Conservation (phyloP, 1,140 invertebrate genomes). For the Drosophila nannoptera region DNA sequence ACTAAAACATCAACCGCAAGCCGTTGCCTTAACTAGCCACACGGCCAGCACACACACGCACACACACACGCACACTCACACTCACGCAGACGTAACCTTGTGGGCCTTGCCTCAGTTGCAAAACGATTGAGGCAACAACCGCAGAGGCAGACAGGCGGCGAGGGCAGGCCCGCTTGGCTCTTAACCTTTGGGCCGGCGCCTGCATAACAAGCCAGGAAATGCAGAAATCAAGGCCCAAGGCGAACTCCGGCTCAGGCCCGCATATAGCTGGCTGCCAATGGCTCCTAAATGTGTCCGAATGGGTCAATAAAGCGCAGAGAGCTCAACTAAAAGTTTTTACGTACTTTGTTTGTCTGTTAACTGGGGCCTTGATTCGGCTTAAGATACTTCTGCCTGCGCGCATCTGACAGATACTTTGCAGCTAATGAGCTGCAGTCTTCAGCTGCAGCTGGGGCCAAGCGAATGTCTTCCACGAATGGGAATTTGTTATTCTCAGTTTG, state of each 20-base stretch:
- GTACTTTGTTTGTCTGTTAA: too few relatives aligned
- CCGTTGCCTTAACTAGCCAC: slow-evolving; percentile 46
- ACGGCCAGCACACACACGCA: neutral
- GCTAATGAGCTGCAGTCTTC: too few relatives aligned
- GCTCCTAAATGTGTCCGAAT: too few relatives aligned
- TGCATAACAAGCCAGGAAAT: slow-evolving; percentile 65
- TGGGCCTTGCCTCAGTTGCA: slow-evolving; percentile 75
- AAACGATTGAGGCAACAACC: slow-evolving; percentile 3
- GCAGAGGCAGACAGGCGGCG: slow-evolving; percentile 50
- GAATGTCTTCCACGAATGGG: neutral
- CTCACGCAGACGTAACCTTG: slow-evolving; percentile 63
- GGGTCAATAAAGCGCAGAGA: too few relatives aligned
- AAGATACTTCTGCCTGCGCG: too few relatives aligned
- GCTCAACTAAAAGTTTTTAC: too few relatives aligned
- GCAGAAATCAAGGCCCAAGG: slow-evolving; percentile 33
- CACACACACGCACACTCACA: too few relatives aligned
- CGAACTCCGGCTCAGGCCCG: slow-evolving; percentile 19
- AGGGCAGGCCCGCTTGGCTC: slow-evolving; percentile 55
- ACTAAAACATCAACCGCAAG: slow-evolving; percentile 46
- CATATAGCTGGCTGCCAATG: slow-evolving; percentile 8
- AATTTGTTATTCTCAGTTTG: slow-evolving; percentile 36
- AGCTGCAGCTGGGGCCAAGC: slow-evolving; percentile 34
- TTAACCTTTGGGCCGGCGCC: slow-evolving; percentile 60
- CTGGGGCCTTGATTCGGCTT: too few relatives aligned
- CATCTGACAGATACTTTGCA: too few relatives aligned